These are phyloP conservation scores for Antennarius striatus DNA, from an alignment of 2,113 vertebrate genomes.

Conservation along the genomic window DNA sequence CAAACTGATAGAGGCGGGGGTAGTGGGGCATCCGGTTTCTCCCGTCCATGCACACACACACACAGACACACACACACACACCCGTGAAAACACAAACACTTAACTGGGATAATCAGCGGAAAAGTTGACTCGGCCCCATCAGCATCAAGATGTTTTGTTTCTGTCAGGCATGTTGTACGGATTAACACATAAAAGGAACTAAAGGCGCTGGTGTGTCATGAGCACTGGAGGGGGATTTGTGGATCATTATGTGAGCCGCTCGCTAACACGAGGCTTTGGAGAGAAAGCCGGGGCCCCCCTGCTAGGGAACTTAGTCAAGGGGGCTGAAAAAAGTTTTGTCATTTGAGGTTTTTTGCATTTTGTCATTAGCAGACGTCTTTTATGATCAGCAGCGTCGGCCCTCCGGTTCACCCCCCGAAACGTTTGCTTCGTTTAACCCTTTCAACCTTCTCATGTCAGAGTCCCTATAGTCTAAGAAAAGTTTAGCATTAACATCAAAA, in stretches of 20 bases:
- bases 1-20: conserved; percentile 38
- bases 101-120: conserved; percentile 53
- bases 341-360: conserved; percentile 59
- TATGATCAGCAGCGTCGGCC: conserved; percentile 50
- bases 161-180: conserved; percentile 65
- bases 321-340: conserved; percentile 59
- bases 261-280: conserved; percentile 57
- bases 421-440: conserved; percentile 34
- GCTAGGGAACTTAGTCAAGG: conserved; percentile 52
- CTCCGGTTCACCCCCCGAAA: conserved; percentile 38
- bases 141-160: conserved; percentile 67
- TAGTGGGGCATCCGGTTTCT: conserved; percentile 2
- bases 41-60: conserved; percentile 7
- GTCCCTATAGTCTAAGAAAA: conserved; percentile 2
- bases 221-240: conserved; percentile 69
- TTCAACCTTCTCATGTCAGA: conserved; percentile 7
- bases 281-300: conserved; percentile 49
- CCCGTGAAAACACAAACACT: too few species aligned
- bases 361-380: conserved; percentile 59
- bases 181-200: conserved; percentile 76
- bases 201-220: conserved; percentile 64
- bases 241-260: conserved; percentile 65
- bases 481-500: neutral
- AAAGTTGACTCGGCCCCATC: conserved; percentile 64
- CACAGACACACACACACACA: too few species aligned